Evolutionary conservation across 2,113 vertebrate species (phyloP).

Genomic region (Alligator sinensis): DNA sequence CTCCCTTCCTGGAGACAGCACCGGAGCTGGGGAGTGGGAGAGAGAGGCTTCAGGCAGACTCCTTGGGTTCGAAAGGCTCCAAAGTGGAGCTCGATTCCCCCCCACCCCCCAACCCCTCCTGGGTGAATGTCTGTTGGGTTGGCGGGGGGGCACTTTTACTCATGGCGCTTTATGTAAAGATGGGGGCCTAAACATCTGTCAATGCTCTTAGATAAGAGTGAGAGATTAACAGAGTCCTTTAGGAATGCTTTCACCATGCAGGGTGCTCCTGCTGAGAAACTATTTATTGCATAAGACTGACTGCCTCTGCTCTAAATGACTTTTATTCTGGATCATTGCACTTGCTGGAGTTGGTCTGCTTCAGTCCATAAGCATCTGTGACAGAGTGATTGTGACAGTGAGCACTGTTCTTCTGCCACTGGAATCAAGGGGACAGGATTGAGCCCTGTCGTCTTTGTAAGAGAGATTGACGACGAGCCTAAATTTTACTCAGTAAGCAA

Average conservation of each 20-base stretch:
- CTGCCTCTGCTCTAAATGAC: not conserved
- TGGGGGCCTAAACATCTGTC: not conserved
- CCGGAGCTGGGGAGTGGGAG: too few species aligned
- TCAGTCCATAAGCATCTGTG: not conserved
- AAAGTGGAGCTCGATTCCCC: too few species aligned
- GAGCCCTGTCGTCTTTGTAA: not conserved
- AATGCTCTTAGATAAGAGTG: not conserved
- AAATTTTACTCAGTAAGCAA: not conserved
- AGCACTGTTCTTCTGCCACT: not conserved
- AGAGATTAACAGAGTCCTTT: too few species aligned
- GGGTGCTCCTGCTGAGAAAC: too few species aligned
- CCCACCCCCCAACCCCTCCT: too few species aligned
- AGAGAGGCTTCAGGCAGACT: too few species aligned
- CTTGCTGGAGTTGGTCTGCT: not conserved
- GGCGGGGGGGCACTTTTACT: too few species aligned
- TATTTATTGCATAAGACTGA: fast-evolving
- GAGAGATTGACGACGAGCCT: too few species aligned
- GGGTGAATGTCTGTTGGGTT: too few species aligned
- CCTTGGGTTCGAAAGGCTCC: too few species aligned
- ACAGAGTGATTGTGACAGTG: not conserved
- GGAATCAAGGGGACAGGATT: not conserved
- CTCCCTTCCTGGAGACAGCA: too few species aligned
- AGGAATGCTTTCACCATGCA: not conserved
- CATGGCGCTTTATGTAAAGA: not conserved
- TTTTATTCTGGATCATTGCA: not conserved